Conservation (phyloP, 2,113 vertebrate species). For the Mustela lutreola region DNA sequence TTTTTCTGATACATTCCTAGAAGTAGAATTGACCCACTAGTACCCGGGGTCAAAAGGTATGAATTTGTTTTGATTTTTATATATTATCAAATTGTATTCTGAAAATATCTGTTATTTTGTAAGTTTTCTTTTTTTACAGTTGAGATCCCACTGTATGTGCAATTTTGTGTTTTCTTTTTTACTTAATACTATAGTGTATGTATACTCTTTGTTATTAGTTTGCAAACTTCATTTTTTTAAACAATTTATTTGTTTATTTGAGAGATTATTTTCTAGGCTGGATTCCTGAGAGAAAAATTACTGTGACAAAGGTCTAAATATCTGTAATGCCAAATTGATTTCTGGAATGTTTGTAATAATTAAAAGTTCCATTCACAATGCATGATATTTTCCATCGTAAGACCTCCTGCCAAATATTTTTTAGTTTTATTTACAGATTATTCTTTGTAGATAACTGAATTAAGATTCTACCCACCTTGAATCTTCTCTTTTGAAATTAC, state of each 20-base stretch:
- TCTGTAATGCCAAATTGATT: conserved; percentile 50
- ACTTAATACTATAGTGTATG: not conserved
- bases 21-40: conserved; percentile 25
- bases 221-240: conserved; percentile 2
- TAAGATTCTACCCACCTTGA: not conserved
- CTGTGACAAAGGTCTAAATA: not conserved
- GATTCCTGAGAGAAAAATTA: conserved; percentile 27
- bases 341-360: not conserved
- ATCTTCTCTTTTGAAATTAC: not conserved
- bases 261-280: conserved; percentile 5
- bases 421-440: not conserved
- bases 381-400: conserved; percentile 37
- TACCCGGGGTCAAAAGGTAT: not conserved
- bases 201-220: not conserved
- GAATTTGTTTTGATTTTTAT: not conserved
- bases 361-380: not conserved
- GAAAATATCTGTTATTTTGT: conserved; percentile 2
- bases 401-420: not conserved
- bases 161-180: conserved; percentile 47
- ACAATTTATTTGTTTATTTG: not conserved
- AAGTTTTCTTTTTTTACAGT: conserved; percentile 22
- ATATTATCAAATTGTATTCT: not conserved
- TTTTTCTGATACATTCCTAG: conserved; percentile 5
- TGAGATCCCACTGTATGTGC: not conserved
- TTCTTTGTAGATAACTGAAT: conserved; percentile 53